Evolutionary conservation across 2,113 vertebrate species (phyloP).

Genomic region (Anarrhichthys ocellatus): DNA sequence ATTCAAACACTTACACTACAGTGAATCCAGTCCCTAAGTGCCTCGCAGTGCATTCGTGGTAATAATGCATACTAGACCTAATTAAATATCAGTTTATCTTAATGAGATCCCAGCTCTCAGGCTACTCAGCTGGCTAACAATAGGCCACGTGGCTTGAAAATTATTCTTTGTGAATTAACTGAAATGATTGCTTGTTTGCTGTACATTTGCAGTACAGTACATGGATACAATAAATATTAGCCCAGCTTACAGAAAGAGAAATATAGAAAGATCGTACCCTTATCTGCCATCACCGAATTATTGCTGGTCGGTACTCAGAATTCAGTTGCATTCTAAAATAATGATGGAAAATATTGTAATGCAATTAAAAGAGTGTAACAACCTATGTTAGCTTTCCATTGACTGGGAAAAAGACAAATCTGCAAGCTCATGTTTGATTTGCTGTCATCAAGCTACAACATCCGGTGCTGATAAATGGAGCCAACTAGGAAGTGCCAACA

Average conservation of each 20-base stretch:
- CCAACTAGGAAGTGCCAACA: background rate
- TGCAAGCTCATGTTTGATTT: background rate
- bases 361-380: background rate
- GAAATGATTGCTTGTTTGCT: background rate
- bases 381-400: background rate
- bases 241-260: background rate
- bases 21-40: background rate
- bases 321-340: background rate
- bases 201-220: background rate
- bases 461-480: too few relatives aligned
- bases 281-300: background rate
- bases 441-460: too few relatives aligned
- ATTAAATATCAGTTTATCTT: constrained; percentile 41
- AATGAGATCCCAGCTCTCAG: constrained; percentile 16
- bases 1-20: background rate
- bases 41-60: constrained; percentile 11
- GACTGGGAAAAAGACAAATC: background rate
- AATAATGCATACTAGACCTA: constrained; percentile 15
- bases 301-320: background rate
- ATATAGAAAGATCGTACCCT: background rate
- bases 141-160: background rate
- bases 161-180: background rate
- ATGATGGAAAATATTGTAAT: background rate
- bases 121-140: constrained; percentile 9
- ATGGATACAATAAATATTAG: background rate